A percentile compares a stretch with the other conserved stretches of the same genome.
Evolutionary conservation across 2,797 vertebrate species (phyloP).

Genomic region (Antrozous pallidus): DNA sequence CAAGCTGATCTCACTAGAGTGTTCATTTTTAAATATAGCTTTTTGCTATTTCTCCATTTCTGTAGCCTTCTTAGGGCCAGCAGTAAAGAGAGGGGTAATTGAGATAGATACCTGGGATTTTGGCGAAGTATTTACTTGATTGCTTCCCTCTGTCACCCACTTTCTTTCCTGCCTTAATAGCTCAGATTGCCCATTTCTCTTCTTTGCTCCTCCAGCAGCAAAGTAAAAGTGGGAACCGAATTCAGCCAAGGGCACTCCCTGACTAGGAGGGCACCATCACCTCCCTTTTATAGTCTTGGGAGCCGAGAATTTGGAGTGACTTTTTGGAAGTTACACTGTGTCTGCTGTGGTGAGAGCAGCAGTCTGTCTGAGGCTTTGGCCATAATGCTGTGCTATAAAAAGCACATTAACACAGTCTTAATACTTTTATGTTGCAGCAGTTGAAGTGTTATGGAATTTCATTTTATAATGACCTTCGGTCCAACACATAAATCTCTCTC

Average conservation of each 20-base stretch:
- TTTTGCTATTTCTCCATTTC: neutral
- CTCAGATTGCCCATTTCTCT: neutral
- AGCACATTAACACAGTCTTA: constrained; percentile 21
- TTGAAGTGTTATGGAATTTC: constrained; percentile 57
- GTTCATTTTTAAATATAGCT: neutral
- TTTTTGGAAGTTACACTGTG: constrained; percentile 1
- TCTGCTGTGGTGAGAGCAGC: constrained; percentile 18
- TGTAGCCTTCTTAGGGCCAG: neutral
- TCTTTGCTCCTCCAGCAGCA: neutral
- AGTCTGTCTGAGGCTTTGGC: constrained; percentile 34
- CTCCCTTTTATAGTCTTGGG: neutral
- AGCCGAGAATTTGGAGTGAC: neutral
- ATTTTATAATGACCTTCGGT: constrained; percentile 61
- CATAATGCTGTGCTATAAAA: constrained; percentile 62
- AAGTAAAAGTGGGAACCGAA: neutral
- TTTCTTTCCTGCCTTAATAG: neutral
- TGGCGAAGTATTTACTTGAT: neutral
- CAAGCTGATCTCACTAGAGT: neutral
- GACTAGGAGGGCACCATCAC: neutral
- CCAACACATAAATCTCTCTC: constrained; percentile 52
- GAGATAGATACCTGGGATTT: neutral
- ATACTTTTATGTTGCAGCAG: constrained; percentile 58
- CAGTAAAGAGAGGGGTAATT: neutral
- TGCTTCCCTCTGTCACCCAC: neutral
- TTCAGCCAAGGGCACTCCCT: neutral